Percentiles rank a stretch among this genome's conserved stretches.
Evolutionary conservation across 2,113 vertebrate species (phyloP).

Genomic region (Ailurus styani): DNA sequence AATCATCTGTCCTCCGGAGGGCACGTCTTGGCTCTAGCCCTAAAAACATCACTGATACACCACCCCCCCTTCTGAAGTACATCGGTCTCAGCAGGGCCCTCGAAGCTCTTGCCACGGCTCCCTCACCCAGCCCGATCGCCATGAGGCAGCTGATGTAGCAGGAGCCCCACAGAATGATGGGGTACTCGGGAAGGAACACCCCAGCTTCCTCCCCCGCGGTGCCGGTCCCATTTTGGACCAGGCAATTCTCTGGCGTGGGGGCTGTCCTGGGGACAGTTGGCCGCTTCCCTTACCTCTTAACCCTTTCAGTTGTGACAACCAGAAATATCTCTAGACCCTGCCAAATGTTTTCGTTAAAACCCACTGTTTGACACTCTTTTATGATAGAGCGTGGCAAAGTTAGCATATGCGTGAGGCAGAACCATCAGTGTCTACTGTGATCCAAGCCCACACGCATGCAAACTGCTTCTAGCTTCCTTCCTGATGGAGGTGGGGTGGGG

Average conservation of each 20-base stretch:
- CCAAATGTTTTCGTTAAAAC: not conserved
- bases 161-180: not conserved
- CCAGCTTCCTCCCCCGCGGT: not conserved
- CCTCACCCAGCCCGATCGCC: accelerated
- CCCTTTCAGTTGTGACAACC: not conserved
- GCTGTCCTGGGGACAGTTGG: too few relatives aligned
- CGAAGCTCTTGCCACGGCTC: not conserved
- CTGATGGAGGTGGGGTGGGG: not conserved
- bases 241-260: not conserved
- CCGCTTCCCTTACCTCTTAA: not conserved
- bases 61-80: not conserved
- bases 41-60: not conserved
- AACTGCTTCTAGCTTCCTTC: not conserved
- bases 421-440: accelerated
- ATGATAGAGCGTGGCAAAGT: not conserved
- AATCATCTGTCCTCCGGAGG: not conserved
- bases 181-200: not conserved
- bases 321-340: not conserved
- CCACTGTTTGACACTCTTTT: not conserved
- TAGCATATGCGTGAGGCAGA: not conserved
- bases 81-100: not conserved
- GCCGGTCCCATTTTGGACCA: not conserved
- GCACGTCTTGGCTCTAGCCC: not conserved
- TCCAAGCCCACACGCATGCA: not conserved
- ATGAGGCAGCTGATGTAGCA: accelerated